A percentile compares a stretch with the other conserved stretches of the same genome.
Conservation (phyloP, 2,797 vertebrate species). For the Parambassis ranga region DNA sequence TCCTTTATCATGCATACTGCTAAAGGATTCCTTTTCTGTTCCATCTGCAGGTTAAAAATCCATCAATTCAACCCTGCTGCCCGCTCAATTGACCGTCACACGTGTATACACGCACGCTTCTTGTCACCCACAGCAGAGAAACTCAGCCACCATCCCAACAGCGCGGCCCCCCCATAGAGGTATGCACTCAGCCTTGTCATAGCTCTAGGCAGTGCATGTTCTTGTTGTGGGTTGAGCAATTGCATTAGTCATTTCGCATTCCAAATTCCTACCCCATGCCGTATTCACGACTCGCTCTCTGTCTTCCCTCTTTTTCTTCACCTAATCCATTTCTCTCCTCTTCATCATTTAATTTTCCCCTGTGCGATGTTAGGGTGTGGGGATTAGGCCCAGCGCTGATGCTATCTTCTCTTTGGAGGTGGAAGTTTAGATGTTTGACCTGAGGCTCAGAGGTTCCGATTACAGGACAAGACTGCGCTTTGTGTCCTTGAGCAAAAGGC, state of each 20-base stretch:
- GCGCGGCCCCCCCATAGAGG: constrained; percentile 63
- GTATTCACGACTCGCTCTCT: constrained; percentile 58
- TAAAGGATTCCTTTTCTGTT: background rate
- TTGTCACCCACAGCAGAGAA: constrained; percentile 27
- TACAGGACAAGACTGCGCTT: constrained; percentile 54
- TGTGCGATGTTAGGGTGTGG: constrained; percentile 9
- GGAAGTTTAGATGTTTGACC: constrained; percentile 68
- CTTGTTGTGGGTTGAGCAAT: constrained; percentile 85
- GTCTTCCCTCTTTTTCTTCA: constrained; percentile 11
- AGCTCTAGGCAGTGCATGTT: constrained; percentile 82
- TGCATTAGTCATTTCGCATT: constrained; percentile 86
- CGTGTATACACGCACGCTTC: constrained; percentile 7
- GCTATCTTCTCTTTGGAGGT: constrained; percentile 51
- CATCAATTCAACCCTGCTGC: constrained; percentile 31
- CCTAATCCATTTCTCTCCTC: constrained; percentile 18
- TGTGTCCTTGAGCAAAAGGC: constrained; percentile 74
- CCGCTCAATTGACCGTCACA: constrained; percentile 46
- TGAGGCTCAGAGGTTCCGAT: constrained; percentile 65
- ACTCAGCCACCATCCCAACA: constrained; percentile 35
- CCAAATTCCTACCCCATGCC: constrained; percentile 78
- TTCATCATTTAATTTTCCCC: constrained; percentile 29
- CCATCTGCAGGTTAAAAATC: constrained; percentile 12
- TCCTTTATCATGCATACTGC: no score
- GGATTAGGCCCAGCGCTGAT: constrained; percentile 43
- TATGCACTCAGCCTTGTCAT: constrained; percentile 79